A percentile compares a stretch with the other conserved stretches of the same genome.
Conservation (phyloP, 2,888 invertebrate genomes). For the Pammene fasciana region DNA sequence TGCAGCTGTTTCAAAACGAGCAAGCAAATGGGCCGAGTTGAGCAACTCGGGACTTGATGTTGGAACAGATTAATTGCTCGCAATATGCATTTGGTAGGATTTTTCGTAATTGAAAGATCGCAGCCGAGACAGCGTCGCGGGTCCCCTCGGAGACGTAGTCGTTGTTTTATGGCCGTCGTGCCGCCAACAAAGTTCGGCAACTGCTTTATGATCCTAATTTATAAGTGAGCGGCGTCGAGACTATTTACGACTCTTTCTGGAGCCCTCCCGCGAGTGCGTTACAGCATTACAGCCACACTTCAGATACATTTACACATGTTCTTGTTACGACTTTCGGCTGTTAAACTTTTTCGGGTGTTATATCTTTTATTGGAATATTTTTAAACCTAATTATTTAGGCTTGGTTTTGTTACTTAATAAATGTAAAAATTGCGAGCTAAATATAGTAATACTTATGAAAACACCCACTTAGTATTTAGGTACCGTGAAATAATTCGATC, state of each 20-base stretch:
- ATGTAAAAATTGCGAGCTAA: no score
- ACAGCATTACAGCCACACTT: slow-evolving; percentile 61
- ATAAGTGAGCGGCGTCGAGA: slow-evolving; percentile 80
- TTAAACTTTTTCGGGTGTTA: slow-evolving; percentile 8
- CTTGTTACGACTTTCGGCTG: slow-evolving; percentile 23
- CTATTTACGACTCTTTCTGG: slow-evolving; percentile 79
- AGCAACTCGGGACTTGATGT: slow-evolving; percentile 37
- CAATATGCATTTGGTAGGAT: slow-evolving; percentile 41
- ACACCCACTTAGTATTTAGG: background rate
- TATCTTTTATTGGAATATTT: background rate
- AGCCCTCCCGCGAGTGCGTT: slow-evolving; percentile 75
- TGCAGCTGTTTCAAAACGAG: slow-evolving; percentile 34
- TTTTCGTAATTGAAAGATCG: slow-evolving; percentile 70
- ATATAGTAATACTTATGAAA: no score
- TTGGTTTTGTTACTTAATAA: no score
- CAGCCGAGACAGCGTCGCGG: slow-evolving; percentile 57
- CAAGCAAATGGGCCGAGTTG: slow-evolving; percentile 40
- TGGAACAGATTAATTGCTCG: slow-evolving; percentile 40
- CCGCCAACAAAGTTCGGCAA: slow-evolving; percentile 81
- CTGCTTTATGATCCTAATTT: slow-evolving; percentile 84
- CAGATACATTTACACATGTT: slow-evolving; percentile 40
- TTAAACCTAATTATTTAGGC: background rate
- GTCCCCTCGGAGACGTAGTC: slow-evolving; percentile 70
- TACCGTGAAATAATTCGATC: background rate
- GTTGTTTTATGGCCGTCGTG: slow-evolving; percentile 80